phyloP scores from a whole-genome alignment of 2,888 invertebrate species.

The Lasiommata megera region DNA sequence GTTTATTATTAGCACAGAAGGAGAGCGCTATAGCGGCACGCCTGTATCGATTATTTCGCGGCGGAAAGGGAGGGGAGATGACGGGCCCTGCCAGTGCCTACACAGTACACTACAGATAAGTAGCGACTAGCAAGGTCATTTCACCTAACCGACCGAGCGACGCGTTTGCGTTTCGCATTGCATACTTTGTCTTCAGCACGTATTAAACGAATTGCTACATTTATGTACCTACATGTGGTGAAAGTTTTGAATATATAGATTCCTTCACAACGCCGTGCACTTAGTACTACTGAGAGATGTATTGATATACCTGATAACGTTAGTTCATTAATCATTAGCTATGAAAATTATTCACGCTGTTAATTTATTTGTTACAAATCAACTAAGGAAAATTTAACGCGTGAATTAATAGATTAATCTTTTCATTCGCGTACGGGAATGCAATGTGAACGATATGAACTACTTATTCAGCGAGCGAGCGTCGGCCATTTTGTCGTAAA shows the following conservation, averaged over 20 bases:
- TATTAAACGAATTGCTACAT: slow-evolving; percentile 7
- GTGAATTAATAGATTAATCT: neutral
- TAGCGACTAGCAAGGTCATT: slow-evolving; percentile 63
- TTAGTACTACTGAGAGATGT: neutral
- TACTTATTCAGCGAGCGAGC: no score
- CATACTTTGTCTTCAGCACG: slow-evolving; percentile 19
- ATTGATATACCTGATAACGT: no score
- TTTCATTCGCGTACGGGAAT: neutral
- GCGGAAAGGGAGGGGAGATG: slow-evolving; percentile 48
- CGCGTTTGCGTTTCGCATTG: slow-evolving; percentile 28
- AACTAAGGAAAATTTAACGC: neutral
- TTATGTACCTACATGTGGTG: slow-evolving; percentile 1
- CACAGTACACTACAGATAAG: no score
- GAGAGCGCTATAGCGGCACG: slow-evolving; percentile 48
- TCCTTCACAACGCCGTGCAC: neutral
- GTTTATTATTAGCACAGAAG: slow-evolving; percentile 68
- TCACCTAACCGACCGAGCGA: slow-evolving; percentile 42
- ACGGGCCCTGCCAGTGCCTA: slow-evolving; percentile 41
- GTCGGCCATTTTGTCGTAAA: no score
- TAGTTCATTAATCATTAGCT: neutral
- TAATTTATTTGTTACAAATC: neutral
- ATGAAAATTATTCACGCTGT: neutral
- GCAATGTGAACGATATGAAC: no score
- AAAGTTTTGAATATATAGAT: slow-evolving; percentile 9
- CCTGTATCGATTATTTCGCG: slow-evolving; percentile 53